phyloP scores from a whole-genome alignment of 2,113 vertebrate species.

The Steatornis caripensis region DNA sequence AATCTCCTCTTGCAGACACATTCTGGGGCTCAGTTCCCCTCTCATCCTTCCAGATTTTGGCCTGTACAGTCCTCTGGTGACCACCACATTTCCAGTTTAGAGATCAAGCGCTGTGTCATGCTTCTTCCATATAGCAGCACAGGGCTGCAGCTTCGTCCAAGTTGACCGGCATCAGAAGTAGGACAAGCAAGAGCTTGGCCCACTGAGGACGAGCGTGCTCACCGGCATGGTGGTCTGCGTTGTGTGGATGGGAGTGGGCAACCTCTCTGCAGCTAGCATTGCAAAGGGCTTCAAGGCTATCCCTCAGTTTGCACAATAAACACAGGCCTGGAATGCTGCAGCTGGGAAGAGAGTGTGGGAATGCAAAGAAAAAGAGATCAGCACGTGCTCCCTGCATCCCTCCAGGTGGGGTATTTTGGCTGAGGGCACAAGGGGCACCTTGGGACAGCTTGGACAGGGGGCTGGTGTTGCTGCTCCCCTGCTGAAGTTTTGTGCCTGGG shows the following conservation, averaged over 20 bases:
- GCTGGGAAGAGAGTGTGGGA: rapidly evolving
- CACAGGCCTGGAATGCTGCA: neutral
- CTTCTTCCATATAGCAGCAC: neutral
- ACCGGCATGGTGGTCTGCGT: rapidly evolving
- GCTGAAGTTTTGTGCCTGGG: neutral
- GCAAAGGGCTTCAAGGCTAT: neutral
- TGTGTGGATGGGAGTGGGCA: neutral
- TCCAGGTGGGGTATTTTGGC: neutral
- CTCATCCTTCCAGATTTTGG: neutral
- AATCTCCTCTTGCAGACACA: neutral
- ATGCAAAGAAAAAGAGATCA: neutral
- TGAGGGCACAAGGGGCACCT: neutral
- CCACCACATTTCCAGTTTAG: neutral
- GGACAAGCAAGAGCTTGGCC: neutral
- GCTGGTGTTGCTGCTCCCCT: neutral
- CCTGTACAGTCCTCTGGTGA: neutral
- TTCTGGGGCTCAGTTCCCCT: neutral
- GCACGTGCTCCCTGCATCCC: rapidly evolving
- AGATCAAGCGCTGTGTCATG: neutral
- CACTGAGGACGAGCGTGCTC: rapidly evolving
- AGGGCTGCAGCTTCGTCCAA: neutral
- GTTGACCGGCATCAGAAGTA: neutral
- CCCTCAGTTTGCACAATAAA: neutral
- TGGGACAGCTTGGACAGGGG: rapidly evolving
- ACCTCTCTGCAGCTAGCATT: neutral